Evolutionary conservation across 1,140 invertebrate genomes (phyloP).

Genomic region (Procambarus clarkii): DNA sequence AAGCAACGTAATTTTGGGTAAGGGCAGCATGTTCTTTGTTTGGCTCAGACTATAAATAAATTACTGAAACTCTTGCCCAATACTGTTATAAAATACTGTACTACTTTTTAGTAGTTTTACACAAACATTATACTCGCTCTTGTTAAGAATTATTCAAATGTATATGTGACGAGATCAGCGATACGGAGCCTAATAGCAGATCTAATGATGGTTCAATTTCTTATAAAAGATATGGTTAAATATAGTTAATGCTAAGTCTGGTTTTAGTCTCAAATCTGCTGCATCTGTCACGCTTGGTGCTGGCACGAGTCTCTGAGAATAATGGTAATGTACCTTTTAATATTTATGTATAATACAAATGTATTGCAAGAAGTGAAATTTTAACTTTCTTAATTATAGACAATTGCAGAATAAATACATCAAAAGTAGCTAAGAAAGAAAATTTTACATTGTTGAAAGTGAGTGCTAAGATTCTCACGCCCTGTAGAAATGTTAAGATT

Average conservation of each 20-base stretch:
- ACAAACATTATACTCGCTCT: constrained; percentile 2
- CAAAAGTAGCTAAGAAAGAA: background rate
- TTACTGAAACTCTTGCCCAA: background rate
- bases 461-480: background rate
- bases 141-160: background rate
- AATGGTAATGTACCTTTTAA: background rate
- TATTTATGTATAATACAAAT: background rate
- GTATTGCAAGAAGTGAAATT: background rate
- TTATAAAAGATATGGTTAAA: background rate
- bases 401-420: background rate
- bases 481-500: background rate
- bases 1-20: background rate
- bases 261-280: background rate
- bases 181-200: constrained; percentile 13
- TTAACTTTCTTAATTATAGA: background rate
- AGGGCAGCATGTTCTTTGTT: background rate
- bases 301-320: background rate
- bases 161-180: background rate
- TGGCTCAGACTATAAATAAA: background rate
- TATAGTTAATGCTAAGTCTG: background rate
- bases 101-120: background rate
- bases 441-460: background rate
- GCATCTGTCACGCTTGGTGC: constrained; percentile 10
- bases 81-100: background rate
- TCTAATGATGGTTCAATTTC: constrained; percentile 1